Percentiles rank a stretch among this genome's conserved stretches.
Conservation (phyloP, 2,797 vertebrate species). For the Emys orbicularis region DNA sequence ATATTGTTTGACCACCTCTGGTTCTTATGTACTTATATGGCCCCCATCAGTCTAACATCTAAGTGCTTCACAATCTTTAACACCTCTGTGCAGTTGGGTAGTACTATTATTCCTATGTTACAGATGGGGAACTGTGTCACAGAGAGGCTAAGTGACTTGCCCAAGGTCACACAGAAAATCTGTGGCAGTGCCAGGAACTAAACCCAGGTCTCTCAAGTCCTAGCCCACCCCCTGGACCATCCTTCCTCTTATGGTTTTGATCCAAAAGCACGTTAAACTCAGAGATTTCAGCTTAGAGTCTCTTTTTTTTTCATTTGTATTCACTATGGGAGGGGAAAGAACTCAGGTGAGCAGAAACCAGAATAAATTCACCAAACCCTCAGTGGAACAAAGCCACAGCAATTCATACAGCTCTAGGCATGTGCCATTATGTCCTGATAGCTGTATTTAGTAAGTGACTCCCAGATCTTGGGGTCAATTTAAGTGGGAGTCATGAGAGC, state of each 20-base stretch:
- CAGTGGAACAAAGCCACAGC: not conserved
- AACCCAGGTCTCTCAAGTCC: not conserved
- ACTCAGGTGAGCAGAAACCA: slow-evolving; percentile 8
- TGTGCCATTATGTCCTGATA: not conserved
- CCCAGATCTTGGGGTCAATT: not conserved
- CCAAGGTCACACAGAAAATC: not conserved
- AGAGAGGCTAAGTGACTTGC: not conserved
- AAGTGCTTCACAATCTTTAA: not conserved
- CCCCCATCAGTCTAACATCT: not conserved
- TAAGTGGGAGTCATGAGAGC: not conserved
- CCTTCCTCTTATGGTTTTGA: slow-evolving; percentile 14
- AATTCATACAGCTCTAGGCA: not conserved
- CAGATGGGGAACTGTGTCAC: not conserved
- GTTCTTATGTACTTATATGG: not conserved
- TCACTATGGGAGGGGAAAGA: slow-evolving; percentile 30
- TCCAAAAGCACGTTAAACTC: slow-evolving; percentile 58
- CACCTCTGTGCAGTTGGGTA: not conserved
- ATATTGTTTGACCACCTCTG: slow-evolving; percentile 41
- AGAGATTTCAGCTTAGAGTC: slow-evolving; percentile 46
- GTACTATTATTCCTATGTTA: not conserved
- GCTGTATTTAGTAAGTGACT: not conserved
- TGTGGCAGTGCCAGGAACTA: not conserved
- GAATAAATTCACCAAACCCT: not conserved
- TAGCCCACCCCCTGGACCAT: no score
- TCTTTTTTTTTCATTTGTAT: slow-evolving; percentile 49